Base-by-base conservation (phyloP, 2,113 vertebrate species). In the Oncorhynchus clarkii region DNA sequence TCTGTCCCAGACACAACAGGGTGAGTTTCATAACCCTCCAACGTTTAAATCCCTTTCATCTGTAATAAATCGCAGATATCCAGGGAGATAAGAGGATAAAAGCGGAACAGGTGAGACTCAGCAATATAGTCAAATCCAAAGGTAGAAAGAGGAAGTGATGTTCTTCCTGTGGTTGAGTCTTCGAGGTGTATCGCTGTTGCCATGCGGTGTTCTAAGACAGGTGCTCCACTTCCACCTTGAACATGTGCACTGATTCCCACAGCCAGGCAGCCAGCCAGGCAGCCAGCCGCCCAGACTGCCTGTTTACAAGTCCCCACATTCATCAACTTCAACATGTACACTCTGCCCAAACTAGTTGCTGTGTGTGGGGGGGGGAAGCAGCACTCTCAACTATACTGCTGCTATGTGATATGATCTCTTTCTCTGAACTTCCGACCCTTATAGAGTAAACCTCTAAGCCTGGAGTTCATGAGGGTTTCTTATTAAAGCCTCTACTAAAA, bases 21-120 rank as follows among this genome's bases (percentile, higher is more conserved):
- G 60, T 82, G 64, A 82, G 80, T 82, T 73, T 77, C 68, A 82
- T 77, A 80, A 78, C 51, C 62, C 65, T 68, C 1, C 5, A n/a
- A 65, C 31, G 45, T 82, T 82, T 81, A 39, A 81, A 78, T 79
- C 26, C 67, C 22, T 39, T 71, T 73, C 16, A 39, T 49, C 49
- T 79, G 74, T 78, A 49, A 65, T 82, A 67, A 76, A 12, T 67
- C 74, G 75, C 16, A 67, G n/a, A 62, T 51, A 18, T 18, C 8
- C 4, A 70, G 64, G 54, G 39, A 85, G 75, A 83, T 59, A 54
- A 54, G 49, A 2, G 3, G 34, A 76, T 73, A 45, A 77, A 75
- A 68, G 26, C 65, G 20, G 62, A 72, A 70, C 31, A 62, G 54
- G 65, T 29, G 34, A 64, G 16, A 49, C 27, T 7, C 13, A 60